Evolutionary conservation across 64 coral and sea anemone species (phyloP), one percentile per base, ranked within the genome.

Genomic region (Pocillopora damicornis): DNA sequence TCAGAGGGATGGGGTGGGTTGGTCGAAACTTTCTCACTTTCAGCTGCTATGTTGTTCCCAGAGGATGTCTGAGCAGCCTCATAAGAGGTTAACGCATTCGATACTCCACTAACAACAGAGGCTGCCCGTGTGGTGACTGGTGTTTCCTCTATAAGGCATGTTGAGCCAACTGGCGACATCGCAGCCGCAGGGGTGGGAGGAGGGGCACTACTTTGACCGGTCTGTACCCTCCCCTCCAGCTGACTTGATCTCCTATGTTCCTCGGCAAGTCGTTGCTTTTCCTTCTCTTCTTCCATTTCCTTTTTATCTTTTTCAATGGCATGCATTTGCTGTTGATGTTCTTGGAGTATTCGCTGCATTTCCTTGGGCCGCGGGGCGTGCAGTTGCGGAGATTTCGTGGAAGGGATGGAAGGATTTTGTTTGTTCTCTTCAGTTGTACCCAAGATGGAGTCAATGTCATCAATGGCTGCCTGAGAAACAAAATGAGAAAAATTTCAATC

Each of bases 351-450:
- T 11, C 87, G 80, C 20, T 98, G 96, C 92, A 98, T 94, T 78
- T 98, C 96, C 76, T 94, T 92, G 22, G 96, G 96, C 11, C 96
- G 86, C 18, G 96, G 96, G 11, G 96, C 96, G 1, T 98, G 96
- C 45, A 98, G 93, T 37, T 98, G 96, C 68, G 96, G 92, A 20
- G 93, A 78, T 58, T 79, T 87, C 58, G 91, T 77, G 35, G 73
- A 78, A 12, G 77, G 78, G 30, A 59, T 80, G 42, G 73, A 18
- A 6, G 86, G 87, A 23, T 86, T 82, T 59, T 90, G 76, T 65
- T 89, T 94, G 60, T 98, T 98, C 72, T 92, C 96, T 71, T 94
- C 92, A 0, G 96, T 95, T 12, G 96, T 98, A 17, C 96, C 92
- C 63, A 98, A 79, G 13, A 98, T 98, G 67, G 73, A 86, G 71